These are phyloP conservation scores for Coregonus suidteri DNA, from an alignment of 2,797 vertebrate genomes.

Conservation along the genomic window DNA sequence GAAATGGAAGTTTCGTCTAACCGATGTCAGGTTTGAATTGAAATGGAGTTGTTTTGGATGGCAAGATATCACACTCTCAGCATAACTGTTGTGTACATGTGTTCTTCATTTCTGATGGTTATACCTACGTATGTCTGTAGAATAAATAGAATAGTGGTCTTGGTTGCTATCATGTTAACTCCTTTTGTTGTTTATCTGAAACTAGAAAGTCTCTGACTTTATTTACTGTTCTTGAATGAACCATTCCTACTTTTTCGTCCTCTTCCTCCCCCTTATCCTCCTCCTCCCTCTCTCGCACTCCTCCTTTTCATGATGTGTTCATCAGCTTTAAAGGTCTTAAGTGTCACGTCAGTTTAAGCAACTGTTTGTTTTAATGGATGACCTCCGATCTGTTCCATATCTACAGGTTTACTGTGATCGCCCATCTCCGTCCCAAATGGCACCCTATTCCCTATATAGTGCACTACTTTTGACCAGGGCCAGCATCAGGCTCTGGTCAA, in stretches of 20 bases:
- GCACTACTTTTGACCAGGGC: neutral
- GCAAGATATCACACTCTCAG: neutral
- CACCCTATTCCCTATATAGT: neutral
- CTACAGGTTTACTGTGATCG: neutral
- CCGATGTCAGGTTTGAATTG: neutral
- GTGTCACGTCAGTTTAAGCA: slow-evolving; percentile 24
- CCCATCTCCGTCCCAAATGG: neutral
- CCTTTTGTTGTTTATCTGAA: neutral
- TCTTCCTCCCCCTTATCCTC: neutral
- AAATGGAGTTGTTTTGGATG: neutral
- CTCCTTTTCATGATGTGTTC: slow-evolving; percentile 23
- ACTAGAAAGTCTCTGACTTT: neutral
- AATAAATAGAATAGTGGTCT: neutral
- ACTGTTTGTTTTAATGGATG: slow-evolving; percentile 59
- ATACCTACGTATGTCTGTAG: neutral
- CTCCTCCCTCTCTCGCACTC: neutral
- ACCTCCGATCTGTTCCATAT: slow-evolving; percentile 18
- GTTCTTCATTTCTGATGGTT: neutral
- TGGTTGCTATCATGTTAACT: no score
- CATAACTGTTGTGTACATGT: neutral
- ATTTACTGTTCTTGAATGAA: neutral
- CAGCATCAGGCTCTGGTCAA: neutral
- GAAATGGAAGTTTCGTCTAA: neutral
- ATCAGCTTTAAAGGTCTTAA: slow-evolving; percentile 29
- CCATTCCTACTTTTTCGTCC: slow-evolving; percentile 2